Base-by-base conservation (phyloP, 2,113 vertebrate species). In the Ginglymostoma cirratum region DNA sequence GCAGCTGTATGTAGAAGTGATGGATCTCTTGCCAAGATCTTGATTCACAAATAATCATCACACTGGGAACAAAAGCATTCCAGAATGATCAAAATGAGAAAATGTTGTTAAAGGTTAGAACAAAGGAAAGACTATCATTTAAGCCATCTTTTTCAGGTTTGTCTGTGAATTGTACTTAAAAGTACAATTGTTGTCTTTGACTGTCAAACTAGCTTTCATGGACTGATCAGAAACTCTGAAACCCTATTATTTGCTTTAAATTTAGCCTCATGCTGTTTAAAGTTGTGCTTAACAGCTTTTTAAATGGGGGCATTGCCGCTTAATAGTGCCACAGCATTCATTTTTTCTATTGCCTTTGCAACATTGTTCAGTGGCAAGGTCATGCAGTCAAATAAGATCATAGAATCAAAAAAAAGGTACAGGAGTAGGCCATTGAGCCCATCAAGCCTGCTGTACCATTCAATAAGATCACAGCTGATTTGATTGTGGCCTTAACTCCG, bases 21-120 rank as follows among this genome's bases (percentile, higher is more conserved):
- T 52, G 38, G 94, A 95, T 95, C 94, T 95, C 69, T 70, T 95
- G 94, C 94, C 94, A 95, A 95, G 42, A 45, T 76, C 94, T 95
- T 48, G 94, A 42, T 72, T 95, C 94, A 52, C 94, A 95, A 95
- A 95, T 95, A 76, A 95, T 48, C 94, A 95, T 95, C 66, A 66
- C 93, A 48, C 69, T 72, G 94, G 24, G 94, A 72, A 48, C 67
- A 95, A 72, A 95, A 70, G 69, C 67, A 95, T 95, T 95, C 94
- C 93, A 95, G 93, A 89, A 17, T 95, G 38, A 95, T 95, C 69
- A 72, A 93, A 93, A 70, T 95, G 94, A 72, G 94, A 72, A 95
- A 67, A 95, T 52, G 21, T 72, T 48, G 93, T 70, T 95, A 95
- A 95, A 69, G 23, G 34, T 34, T 34, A 95, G 94, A 95, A 95